These are phyloP conservation scores for Griposia aprilina DNA, from an alignment of 2,888 invertebrate genomes.

Conservation along the genomic window DNA sequence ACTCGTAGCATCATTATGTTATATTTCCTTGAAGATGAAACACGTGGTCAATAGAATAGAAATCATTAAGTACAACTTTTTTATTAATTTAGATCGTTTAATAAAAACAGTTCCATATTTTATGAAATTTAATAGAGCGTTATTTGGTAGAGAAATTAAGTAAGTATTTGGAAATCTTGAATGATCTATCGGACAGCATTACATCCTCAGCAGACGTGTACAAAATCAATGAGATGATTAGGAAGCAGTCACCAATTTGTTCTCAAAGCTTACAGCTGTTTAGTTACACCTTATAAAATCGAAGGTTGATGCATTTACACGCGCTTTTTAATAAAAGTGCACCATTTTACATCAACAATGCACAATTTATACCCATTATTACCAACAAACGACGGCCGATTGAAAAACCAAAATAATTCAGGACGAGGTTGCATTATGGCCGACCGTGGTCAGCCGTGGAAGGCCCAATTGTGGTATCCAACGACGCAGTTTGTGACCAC, in stretches of 20 bases:
- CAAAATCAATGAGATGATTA: too few species aligned
- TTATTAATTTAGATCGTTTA: not conserved
- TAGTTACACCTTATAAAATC: not conserved
- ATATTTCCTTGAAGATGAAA: not conserved
- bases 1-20: too few species aligned
- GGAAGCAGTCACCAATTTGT: too few species aligned
- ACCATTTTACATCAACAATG: slow-evolving; percentile 10
- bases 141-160: not conserved
- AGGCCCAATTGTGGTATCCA: slow-evolving; percentile 53
- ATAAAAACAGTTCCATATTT: not conserved
- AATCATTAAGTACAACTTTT: not conserved
- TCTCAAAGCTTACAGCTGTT: too few species aligned
- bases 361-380: slow-evolving; percentile 17
- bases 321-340: not conserved
- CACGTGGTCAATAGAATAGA: not conserved
- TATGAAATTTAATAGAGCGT: too few species aligned
- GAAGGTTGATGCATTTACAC: not conserved
- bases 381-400: not conserved
- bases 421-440: slow-evolving; percentile 43
- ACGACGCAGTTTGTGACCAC: slow-evolving; percentile 30
- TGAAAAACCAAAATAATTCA: slow-evolving; percentile 49
- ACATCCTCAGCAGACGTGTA: not conserved
- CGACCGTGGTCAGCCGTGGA: slow-evolving; percentile 32
- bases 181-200: not conserved
- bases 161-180: not conserved